phyloP scores from a whole-genome alignment of 2,113 vertebrate genomes.

The Pelusios castaneus region DNA sequence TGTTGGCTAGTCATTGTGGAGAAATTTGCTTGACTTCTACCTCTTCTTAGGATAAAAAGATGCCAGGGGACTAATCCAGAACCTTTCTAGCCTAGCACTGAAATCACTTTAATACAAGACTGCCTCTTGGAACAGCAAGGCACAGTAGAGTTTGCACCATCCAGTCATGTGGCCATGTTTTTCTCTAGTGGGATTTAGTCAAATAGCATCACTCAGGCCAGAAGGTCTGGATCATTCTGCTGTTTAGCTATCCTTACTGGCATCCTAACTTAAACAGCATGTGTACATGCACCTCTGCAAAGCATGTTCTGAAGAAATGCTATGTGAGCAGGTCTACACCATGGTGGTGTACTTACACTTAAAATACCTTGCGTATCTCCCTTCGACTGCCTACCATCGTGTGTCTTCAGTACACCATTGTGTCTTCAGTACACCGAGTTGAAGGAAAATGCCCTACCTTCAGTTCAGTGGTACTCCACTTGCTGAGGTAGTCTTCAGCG shows the following conservation, averaged over 20 bases:
- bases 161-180: fast-evolving
- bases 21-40: not conserved
- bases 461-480: too few relatives aligned
- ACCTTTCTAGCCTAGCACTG: fast-evolving
- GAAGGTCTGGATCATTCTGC: not conserved
- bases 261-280: not conserved
- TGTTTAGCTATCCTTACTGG: not conserved
- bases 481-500: too few relatives aligned
- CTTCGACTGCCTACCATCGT: too few relatives aligned
- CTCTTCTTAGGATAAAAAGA: not conserved
- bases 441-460: too few relatives aligned
- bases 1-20: not conserved
- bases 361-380: too few relatives aligned
- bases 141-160: fast-evolving
- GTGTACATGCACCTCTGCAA: not conserved
- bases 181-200: not conserved
- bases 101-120: not conserved
- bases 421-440: too few relatives aligned
- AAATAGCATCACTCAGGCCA: not conserved
- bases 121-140: not conserved
- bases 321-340: not conserved
- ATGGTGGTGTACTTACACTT: too few relatives aligned
- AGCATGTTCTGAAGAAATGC: not conserved
- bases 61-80: not conserved
- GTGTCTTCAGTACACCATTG: too few relatives aligned